Evolutionary conservation across 2,888 invertebrate genomes (phyloP), one percentile per base, ranked within the genome.

Genomic region (Harpalus rubripes): DNA sequence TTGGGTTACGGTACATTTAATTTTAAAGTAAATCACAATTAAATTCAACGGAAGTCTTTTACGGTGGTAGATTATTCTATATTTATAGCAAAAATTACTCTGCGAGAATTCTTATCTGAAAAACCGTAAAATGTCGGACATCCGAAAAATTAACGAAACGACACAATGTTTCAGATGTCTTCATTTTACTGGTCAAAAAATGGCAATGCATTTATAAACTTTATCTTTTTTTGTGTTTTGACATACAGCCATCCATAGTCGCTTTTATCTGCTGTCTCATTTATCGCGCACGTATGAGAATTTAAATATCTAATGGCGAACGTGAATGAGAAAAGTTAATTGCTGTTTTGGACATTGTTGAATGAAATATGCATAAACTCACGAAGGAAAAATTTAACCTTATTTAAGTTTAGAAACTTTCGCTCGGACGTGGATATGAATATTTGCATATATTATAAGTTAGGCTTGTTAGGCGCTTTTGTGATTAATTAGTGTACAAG

Each of bases 391-490:
- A 80, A 80, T 80, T 15, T 32, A 16, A 39, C 15, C 61, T 80
- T 59, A 80, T 61, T 61, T 80, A 61, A 61, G 80, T 80, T 74
- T 56, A 0, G n/a, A 52, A 84, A 84, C 63, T 84, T 63, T 74
- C 59, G 76, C 12, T 26, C 65, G 84, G 52, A 72, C 84, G 84
- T 84, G 84, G 52, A 78, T 78, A 84, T 84, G 84, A 76, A 84
- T 84, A 84, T 84, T 84, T 84, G 84, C 78, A 84, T 84, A 78
- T 32, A 84, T 84, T 84, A 84, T 78, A 84, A 84, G 84, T 78
- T 84, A 84, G 44, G 78, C 78, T 74, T 52, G 61, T 80, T 61
- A 61, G 39, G 2, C 39, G 56, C 26, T 59, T 32, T 32, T 61
- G 15, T 80, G 80, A 80, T 80, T 80, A 80, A 80, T 80, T 80